Evolutionary conservation across 2,797 vertebrate genomes (phyloP).

Genomic region (Sphenopsis melanotis): DNA sequence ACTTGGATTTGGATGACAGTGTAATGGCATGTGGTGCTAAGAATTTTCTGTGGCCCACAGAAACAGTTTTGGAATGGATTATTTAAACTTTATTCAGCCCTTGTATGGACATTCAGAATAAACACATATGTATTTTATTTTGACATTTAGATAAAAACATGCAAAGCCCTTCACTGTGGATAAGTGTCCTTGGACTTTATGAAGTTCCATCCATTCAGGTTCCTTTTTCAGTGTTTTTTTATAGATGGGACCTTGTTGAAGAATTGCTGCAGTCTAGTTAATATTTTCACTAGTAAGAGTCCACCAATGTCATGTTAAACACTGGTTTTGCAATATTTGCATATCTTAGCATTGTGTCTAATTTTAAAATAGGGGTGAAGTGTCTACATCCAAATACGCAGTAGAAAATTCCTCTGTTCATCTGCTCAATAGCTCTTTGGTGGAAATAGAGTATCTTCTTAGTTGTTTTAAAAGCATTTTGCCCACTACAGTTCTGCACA

Average conservation of each 20-base stretch:
- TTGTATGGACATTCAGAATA: background rate
- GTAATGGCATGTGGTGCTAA: background rate
- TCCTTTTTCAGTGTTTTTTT: background rate
- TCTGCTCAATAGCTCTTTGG: background rate
- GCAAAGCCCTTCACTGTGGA: background rate
- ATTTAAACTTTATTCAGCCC: background rate
- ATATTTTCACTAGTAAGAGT: background rate
- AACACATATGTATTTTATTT: background rate
- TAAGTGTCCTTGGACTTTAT: background rate
- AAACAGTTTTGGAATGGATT: background rate
- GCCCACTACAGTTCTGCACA: background rate
- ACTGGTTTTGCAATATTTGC: background rate
- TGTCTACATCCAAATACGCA: background rate
- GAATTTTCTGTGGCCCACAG: background rate
- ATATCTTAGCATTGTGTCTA: background rate
- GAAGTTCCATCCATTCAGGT: background rate
- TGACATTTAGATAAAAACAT: background rate
- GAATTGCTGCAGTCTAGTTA: background rate
- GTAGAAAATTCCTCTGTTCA: background rate
- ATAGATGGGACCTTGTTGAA: background rate
- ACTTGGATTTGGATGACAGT: background rate
- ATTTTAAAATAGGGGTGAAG: background rate
- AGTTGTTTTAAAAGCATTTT: background rate
- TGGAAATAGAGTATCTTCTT: background rate
- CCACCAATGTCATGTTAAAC: background rate